Percentiles rank a stretch among this genome's conserved stretches.
Evolutionary conservation across 1,140 invertebrate species (phyloP).

Genomic region (Listronotus bonariensis): DNA sequence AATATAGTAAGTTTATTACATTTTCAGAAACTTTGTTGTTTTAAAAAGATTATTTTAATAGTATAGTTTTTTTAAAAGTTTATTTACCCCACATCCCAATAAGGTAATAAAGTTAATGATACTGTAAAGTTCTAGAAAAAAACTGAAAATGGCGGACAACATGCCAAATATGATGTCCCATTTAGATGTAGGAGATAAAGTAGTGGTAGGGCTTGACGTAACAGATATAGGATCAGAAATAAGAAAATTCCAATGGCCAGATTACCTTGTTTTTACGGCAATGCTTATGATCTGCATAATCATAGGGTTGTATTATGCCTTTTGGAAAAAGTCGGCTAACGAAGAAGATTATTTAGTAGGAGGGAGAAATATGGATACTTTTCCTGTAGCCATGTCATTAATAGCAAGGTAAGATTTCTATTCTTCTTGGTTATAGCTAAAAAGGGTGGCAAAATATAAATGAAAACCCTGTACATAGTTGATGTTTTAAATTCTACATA

Average conservation of each 20-base stretch:
- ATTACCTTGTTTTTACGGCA: slow-evolving; percentile 72
- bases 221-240: slow-evolving; percentile 64
- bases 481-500: too few species aligned
- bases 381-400: slow-evolving; percentile 80
- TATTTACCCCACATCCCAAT: too few species aligned
- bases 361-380: slow-evolving; percentile 78
- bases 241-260: slow-evolving; percentile 68
- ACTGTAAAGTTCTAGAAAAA: slow-evolving; percentile 1
- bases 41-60: too few species aligned
- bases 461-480: too few species aligned
- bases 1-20: too few species aligned
- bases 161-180: slow-evolving; percentile 35
- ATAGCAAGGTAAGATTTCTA: slow-evolving; percentile 77
- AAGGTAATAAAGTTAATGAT: background rate
- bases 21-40: too few species aligned
- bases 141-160: slow-evolving; percentile 38
- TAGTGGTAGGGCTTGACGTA: slow-evolving; percentile 55
- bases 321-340: slow-evolving; percentile 68
- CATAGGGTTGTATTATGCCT: slow-evolving; percentile 81
- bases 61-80: too few species aligned
- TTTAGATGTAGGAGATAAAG: slow-evolving; percentile 40
- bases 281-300: slow-evolving; percentile 74
- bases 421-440: too few species aligned
- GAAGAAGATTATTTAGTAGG: slow-evolving; percentile 83
- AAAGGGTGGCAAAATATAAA: too few species aligned